Evolutionary conservation across 2,113 vertebrate genomes (phyloP).

Genomic region (Phyllostomus discolor): DNA sequence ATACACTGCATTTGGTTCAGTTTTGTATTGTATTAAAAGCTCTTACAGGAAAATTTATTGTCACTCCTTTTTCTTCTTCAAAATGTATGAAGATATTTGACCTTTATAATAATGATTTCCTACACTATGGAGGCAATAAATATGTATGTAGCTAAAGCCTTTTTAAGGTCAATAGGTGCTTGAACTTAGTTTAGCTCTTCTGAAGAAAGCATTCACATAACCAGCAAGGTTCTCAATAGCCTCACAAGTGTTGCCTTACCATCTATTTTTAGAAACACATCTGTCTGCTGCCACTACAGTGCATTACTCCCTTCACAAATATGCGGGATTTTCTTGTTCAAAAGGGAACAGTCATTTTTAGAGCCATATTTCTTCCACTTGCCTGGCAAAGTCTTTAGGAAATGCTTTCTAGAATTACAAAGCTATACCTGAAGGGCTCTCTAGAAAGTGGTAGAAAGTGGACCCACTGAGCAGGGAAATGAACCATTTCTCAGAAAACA

Average conservation of each 20-base stretch:
- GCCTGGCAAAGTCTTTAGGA: not conserved
- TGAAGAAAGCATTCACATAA: not conserved
- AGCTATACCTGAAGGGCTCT: not conserved
- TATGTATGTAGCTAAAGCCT: not conserved
- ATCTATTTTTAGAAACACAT: conserved; percentile 55
- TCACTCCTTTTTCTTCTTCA: not conserved
- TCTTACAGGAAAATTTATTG: not conserved
- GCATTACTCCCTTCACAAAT: not conserved
- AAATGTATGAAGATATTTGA: not conserved
- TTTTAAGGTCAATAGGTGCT: conserved; percentile 1
- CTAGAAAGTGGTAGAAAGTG: not conserved
- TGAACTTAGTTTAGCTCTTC: not conserved
- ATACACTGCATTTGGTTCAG: not conserved
- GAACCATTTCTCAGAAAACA: not conserved
- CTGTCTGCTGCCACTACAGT: not conserved
- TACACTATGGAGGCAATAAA: not conserved
- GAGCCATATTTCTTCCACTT: conserved; percentile 8
- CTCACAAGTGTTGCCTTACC: not conserved
- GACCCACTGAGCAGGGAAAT: not conserved
- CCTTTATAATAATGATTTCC: conserved; percentile 22
- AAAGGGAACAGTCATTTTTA: conserved; percentile 29
- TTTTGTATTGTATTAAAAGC: not conserved
- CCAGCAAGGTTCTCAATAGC: not conserved
- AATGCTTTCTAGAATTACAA: conserved; percentile 39
- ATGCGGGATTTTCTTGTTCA: conserved; percentile 24